Evolutionary conservation across 1,140 invertebrate genomes (phyloP), one percentile per base, ranked within the genome.

Genomic region (Brachionus rotundiformis): DNA sequence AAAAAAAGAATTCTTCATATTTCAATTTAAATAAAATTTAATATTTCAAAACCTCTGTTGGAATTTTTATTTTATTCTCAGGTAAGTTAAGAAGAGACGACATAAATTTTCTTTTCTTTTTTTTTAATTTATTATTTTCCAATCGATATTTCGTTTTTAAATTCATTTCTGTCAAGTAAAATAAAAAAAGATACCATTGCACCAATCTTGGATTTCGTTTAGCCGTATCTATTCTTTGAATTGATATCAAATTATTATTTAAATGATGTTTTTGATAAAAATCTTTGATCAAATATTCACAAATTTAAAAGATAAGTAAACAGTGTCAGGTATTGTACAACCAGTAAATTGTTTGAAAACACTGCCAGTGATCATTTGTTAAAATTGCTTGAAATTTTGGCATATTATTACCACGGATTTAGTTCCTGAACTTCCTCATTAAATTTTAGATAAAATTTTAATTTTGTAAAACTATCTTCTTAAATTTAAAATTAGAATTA

Each of bases 1-100:
- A 63, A 63, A 13, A 19, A 54, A 54, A 63, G 29, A 63, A 63
- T 27, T 33, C 29, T 29, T 63, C 29, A 63, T 10, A 63, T 63
- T 63, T 63, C 61, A 63, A 63, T 63, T 63, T 31, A 29, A 63
- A 63, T 63, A 63, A 63, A 63, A 63, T 63, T 33, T 63, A 29
- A 63, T 63, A 13, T 63, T 63, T 29, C 61, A 63, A 29, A 49
- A 54, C 47, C 47, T 54, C 47, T 16, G 47, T 54, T 54, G 47
- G 47, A 54, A 29, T 31, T 63, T 63, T 63, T 54, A 25, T 63
- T 63, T 63, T 27, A 63, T 33, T 63, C 61, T 29, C 61, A 63
- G 47, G 47, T 54, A 54, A 54, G 47, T 54, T 54, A 54, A 54
- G 16, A 54, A 54, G 47, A 54, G 47, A 54, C 47, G 47, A 54